A percentile compares a stretch with the other conserved stretches of the same genome.
Evolutionary conservation across 2,888 invertebrate species (phyloP).

Genomic region (Listrodromus nycthemerus): DNA sequence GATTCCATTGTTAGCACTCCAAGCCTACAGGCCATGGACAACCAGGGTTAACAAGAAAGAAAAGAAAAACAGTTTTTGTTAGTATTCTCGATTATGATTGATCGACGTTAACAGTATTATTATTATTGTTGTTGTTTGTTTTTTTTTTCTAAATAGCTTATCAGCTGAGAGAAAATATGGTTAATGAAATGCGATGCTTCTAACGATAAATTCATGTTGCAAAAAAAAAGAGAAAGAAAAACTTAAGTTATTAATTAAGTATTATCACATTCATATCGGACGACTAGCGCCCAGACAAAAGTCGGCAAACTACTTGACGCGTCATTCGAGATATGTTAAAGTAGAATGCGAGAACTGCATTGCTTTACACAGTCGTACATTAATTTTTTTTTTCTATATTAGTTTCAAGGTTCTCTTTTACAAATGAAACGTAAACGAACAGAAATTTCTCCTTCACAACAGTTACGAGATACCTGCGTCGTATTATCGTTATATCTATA

Average conservation of each 20-base stretch:
- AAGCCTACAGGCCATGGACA: conserved; percentile 88
- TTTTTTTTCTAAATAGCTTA: conserved; percentile 75
- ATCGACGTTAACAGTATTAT: conserved; percentile 77
- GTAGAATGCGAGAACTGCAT: conserved; percentile 59
- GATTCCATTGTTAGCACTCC: conserved; percentile 90
- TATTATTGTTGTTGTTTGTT: conserved; percentile 46
- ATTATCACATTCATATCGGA: conserved; percentile 21
- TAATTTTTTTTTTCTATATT: conserved; percentile 70
- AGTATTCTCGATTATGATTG: conserved; percentile 78
- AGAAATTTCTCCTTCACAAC: conserved; percentile 57
- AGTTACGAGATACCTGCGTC: conserved; percentile 72
- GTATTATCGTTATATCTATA: conserved; percentile 70
- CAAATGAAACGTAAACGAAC: conserved; percentile 66
- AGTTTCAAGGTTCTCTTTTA: conserved; percentile 77
- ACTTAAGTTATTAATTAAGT: conserved; percentile 6
- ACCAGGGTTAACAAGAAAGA: conserved; percentile 89
- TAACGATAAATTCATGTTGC: conserved; percentile 42
- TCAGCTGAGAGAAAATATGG: conserved; percentile 80
- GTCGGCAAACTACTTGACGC: background rate
- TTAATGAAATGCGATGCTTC: conserved; percentile 81
- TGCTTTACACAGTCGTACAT: conserved; percentile 66
- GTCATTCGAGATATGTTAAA: conserved; percentile 20
- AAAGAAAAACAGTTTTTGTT: conserved; percentile 89
- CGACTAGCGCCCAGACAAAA: background rate
- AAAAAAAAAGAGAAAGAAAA: conserved; percentile 9